A percentile compares a stretch with the other conserved stretches of the same genome.
phyloP scores from a whole-genome alignment of 1,140 invertebrate species.

The Drosophila lacteicornis region DNA sequence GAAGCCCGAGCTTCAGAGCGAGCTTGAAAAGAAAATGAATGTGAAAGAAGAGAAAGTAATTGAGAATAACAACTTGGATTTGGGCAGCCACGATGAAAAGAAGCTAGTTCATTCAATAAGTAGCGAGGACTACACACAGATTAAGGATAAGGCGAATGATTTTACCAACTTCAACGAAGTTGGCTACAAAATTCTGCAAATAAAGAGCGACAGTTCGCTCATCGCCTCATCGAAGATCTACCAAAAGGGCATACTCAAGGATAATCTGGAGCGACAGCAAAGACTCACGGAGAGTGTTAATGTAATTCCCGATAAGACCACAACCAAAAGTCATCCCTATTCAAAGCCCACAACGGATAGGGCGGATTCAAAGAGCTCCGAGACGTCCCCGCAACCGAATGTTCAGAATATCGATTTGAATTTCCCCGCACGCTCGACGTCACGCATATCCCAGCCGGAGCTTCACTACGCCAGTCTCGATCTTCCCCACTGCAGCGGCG shows the following conservation, averaged over 20 bases:
- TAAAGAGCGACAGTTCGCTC: slow-evolving; percentile 79
- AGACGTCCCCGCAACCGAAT: slow-evolving; percentile 20
- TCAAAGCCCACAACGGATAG: slow-evolving; percentile 2
- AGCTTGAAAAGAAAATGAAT: slow-evolving; percentile 17
- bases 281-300: slow-evolving; percentile 39
- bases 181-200: slow-evolving; percentile 78
- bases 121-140: slow-evolving; percentile 69
- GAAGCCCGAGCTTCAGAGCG: slow-evolving; percentile 9
- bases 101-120: slow-evolving; percentile 72
- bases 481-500: slow-evolving; percentile 85
- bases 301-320: slow-evolving; percentile 31
- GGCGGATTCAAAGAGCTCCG: slow-evolving; percentile 17
- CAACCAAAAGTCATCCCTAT: slow-evolving; percentile 27
- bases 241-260: slow-evolving; percentile 76
- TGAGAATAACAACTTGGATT: slow-evolving; percentile 45
- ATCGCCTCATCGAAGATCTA: slow-evolving; percentile 65
- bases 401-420: slow-evolving; percentile 35
- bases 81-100: slow-evolving; percentile 37
- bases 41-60: slow-evolving; percentile 11
- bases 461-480: slow-evolving; percentile 90
- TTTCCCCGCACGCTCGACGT: slow-evolving; percentile 79
- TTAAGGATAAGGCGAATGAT: slow-evolving; percentile 48
- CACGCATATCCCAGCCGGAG: slow-evolving; percentile 85
- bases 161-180: slow-evolving; percentile 34
- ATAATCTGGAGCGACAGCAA: slow-evolving; percentile 63